Evolutionary conservation across 2,888 invertebrate species (phyloP).

Genomic region (Oscheius myriophilus): DNA sequence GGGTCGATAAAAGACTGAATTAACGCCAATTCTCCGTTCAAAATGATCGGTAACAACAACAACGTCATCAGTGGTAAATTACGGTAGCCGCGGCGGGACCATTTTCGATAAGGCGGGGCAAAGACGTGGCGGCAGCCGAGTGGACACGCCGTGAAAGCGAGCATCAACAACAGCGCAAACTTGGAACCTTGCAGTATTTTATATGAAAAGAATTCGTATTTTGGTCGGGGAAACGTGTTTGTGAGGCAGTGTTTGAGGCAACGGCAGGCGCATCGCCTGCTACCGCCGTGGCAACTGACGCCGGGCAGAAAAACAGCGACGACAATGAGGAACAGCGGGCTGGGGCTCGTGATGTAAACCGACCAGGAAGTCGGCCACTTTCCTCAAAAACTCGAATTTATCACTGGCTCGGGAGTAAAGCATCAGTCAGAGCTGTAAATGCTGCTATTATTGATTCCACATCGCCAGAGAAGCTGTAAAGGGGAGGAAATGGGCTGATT

Average conservation of each 20-base stretch:
- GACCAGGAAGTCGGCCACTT: constrained; percentile 8
- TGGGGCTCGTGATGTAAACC: constrained; percentile 12
- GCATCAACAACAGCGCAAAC: not conserved
- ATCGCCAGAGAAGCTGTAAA: not conserved
- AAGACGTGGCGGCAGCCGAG: not conserved
- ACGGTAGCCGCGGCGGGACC: constrained; percentile 28
- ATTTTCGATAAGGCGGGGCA: constrained; percentile 12
- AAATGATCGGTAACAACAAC: constrained; percentile 10
- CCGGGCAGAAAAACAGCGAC: constrained; percentile 5
- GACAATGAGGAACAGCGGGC: constrained; percentile 25
- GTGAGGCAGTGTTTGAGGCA: no score
- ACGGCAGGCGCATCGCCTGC: not conserved
- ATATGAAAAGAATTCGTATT: no score
- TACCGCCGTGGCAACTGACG: constrained; percentile 18
- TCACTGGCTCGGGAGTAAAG: not conserved
- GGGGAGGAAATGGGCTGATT: not conserved
- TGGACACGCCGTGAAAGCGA: not conserved
- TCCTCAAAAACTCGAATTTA: not conserved
- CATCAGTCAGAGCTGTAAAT: not conserved
- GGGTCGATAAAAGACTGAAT: no score
- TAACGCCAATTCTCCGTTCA: not conserved
- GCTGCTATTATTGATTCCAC: not conserved
- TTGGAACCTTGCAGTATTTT: no score
- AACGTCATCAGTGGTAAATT: constrained; percentile 18
- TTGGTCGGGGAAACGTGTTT: no score